A percentile compares a stretch with the other conserved stretches of the same genome.
Conservation (phyloP, 2,113 vertebrate species). For the Onychostoma macrolepis region DNA sequence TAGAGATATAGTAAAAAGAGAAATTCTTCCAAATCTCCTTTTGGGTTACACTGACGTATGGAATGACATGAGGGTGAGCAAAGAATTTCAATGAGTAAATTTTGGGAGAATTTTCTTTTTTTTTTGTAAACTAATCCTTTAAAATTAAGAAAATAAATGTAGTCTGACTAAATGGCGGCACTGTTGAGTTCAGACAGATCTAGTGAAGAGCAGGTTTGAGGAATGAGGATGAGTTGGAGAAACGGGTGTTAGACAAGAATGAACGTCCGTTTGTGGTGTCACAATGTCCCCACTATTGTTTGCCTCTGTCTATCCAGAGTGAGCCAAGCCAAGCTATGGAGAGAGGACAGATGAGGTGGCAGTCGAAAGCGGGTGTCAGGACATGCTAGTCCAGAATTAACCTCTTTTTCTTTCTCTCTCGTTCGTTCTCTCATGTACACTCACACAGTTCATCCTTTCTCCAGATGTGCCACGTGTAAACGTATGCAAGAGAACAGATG, state of each 20-base stretch:
- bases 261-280: constrained; percentile 43
- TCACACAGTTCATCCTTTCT: constrained; percentile 70
- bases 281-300: constrained; percentile 52
- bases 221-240: constrained; percentile 19
- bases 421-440: constrained; percentile 63
- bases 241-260: constrained; percentile 41
- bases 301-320: constrained; percentile 41
- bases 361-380: constrained; percentile 18
- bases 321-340: constrained; percentile 18
- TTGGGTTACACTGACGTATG: background rate
- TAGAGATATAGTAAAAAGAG: background rate
- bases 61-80: background rate
- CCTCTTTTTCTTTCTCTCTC: constrained; percentile 22
- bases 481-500: constrained; percentile 70
- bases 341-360: constrained; percentile 39
- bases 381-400: constrained; percentile 33
- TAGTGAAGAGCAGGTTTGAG: constrained; percentile 26
- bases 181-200: background rate
- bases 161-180: background rate
- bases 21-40: background rate
- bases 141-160: background rate
- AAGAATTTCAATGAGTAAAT: background rate
- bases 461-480: constrained; percentile 82
- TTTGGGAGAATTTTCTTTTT: background rate
- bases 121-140: background rate